Conservation (phyloP, 2,113 vertebrate species). For the Synodontis membranacea region DNA sequence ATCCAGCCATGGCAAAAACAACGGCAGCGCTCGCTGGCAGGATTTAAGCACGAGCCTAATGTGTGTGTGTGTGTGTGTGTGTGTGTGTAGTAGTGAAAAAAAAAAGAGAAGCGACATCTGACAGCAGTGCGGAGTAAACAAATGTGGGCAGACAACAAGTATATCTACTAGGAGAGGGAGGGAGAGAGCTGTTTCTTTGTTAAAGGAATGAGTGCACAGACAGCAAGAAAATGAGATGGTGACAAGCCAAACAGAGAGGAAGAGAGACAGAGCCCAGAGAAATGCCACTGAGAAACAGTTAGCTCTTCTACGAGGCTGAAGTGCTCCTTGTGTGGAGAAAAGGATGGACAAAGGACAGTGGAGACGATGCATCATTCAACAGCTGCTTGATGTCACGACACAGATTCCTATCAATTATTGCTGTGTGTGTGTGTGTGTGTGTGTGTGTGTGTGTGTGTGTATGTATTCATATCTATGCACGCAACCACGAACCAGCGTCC, state of each 20-base stretch:
- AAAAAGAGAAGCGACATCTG: not conserved
- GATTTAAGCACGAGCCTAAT: not conserved
- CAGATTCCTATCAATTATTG: conserved; percentile 24
- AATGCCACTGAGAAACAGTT: not conserved
- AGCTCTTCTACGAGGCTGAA: not conserved
- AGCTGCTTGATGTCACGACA: conserved; percentile 28
- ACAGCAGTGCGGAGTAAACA: conserved; percentile 6
- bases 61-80: conserved; percentile 4
- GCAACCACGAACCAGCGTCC: conserved; percentile 3
- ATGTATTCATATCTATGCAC: not conserved
- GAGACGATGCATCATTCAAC: conserved; percentile 6
- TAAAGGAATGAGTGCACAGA: conserved; percentile 2
- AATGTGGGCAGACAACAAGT: conserved; percentile 36
- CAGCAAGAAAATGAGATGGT: conserved; percentile 17
- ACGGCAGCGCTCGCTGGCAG: conserved; percentile 32
- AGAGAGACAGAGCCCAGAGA: not conserved
- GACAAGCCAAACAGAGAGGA: conserved; percentile 16
- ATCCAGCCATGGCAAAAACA: conserved; percentile 36
- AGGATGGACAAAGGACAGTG: conserved; percentile 1
- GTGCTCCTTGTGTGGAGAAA: conserved; percentile 19
- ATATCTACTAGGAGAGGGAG: conserved; percentile 7
- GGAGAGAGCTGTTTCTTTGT: conserved; percentile 19
- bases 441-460: conserved; percentile 18
- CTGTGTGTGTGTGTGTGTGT: not conserved
- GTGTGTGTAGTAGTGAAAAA: not conserved